Evolutionary conservation across 2,888 invertebrate genomes (phyloP).

Genomic region (Rotaria magnacalcarata): DNA sequence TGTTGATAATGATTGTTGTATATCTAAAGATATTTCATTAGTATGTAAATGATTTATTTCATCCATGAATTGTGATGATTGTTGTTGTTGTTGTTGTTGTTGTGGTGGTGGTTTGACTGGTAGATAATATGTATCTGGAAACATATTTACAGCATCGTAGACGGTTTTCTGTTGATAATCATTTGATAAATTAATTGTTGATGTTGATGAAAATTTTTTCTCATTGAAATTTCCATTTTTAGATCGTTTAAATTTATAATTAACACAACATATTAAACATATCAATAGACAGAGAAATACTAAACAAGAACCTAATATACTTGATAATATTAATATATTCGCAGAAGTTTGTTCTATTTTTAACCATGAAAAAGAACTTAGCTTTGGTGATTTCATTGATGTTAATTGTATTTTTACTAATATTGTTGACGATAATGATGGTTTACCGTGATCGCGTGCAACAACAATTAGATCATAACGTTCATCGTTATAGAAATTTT

Average conservation of each 20-base stretch:
- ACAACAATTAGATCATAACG: neutral
- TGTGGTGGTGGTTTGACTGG: neutral
- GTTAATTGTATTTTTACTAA: neutral
- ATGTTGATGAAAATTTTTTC: slow-evolving; percentile 9
- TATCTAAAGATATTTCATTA: neutral
- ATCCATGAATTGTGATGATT: neutral
- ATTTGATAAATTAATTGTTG: neutral
- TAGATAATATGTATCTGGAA: slow-evolving; percentile 30
- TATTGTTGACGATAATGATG: neutral
- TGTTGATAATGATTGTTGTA: slow-evolving; percentile 1
- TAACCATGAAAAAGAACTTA: neutral
- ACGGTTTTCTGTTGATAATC: neutral
- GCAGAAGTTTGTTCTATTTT: neutral
- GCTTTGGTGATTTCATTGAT: neutral
- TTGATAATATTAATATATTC: neutral
- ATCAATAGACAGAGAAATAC: neutral
- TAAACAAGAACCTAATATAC: neutral
- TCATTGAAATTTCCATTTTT: neutral
- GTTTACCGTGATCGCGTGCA: slow-evolving; percentile 26
- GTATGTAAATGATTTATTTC: neutral
- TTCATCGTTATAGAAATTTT: neutral
- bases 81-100: too few species aligned
- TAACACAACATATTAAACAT: neutral
- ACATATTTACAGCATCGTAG: neutral
- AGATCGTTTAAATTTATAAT: neutral